Percentiles rank a stretch among this genome's conserved stretches.
Conservation (phyloP, 2,797 vertebrate species). For the Peromyscus eremicus region DNA sequence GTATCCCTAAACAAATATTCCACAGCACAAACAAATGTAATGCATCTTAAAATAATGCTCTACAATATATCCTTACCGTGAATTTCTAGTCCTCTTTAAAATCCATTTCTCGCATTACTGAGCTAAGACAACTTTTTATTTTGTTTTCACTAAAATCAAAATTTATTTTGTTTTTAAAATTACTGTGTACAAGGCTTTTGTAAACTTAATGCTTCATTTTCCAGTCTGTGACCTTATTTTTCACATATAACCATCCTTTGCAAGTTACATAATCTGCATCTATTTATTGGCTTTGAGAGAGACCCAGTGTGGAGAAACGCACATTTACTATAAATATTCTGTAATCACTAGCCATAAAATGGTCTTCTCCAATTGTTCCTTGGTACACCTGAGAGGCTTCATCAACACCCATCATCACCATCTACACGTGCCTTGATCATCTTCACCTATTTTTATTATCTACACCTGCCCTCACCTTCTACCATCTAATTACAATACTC, state of each 20-base stretch:
- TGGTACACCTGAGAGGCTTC: too few species aligned
- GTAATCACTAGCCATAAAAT: neutral
- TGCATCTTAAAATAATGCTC: too few species aligned
- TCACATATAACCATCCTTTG: neutral
- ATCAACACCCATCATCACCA: too few species aligned
- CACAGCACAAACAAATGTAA: too few species aligned
- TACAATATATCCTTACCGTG: too few species aligned
- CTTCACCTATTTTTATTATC: neutral
- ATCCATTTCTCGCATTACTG: neutral
- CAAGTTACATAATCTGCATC: neutral
- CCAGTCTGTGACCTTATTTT: neutral
- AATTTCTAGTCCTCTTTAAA: neutral
- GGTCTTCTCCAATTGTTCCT: too few species aligned
- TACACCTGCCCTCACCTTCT: neutral
- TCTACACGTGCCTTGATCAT: neutral
- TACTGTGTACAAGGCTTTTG: neutral
- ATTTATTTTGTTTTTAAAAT: slow-evolving; percentile 1
- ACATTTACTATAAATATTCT: neutral
- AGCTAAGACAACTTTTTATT: neutral
- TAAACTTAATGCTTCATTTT: neutral
- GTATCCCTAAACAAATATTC: too few species aligned
- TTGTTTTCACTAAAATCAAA: slow-evolving; percentile 9
- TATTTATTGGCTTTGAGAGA: neutral
- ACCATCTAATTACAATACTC: neutral
- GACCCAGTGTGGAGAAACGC: neutral